Evolutionary conservation across 37 sponge, comb jelly and placozoan genomes (phyloP), one percentile per base, ranked within the genome.

Genomic region (Hormiphora californensis): DNA sequence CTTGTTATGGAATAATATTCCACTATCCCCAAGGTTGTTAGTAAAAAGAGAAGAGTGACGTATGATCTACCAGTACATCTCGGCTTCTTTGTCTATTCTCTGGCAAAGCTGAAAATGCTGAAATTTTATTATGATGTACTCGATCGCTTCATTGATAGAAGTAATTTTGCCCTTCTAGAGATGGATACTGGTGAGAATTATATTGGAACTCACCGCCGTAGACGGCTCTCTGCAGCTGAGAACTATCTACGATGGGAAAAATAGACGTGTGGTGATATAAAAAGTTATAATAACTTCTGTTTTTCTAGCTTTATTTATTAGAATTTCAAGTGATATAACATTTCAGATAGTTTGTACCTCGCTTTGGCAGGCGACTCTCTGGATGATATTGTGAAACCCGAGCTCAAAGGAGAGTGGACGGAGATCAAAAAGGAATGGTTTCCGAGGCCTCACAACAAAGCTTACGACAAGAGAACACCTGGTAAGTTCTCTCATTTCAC

Each of bases 111-210:
- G 4, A 57, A 57, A 27, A 57, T 57, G 61, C 22, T 57, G 22
- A 5, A 9, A 57, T 57, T 57, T 57, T 57, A 57, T 27, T 57
- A 22, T 57, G 61, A 57, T 5, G 61, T 57, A 5, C 5, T 57
- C 4, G 61, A 57, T 17, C 19, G 22, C 23, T 57, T 57, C 61
- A 57, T 57, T n/a, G 61, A 57, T 57, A 57, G 61, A 57, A 9
- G 22, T 5, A n/a, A 57, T 17, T 57, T 57, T 57, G 11, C n/a
- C 7, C 61, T 57, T 27, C 61, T 57, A 23, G 61, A 57, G 22
- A 57, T 57, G 61, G 61, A 57, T 57, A 57, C 61, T n/a, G 61
- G 61, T 57, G 22, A n/a, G n/a, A n/a, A n/a, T n/a, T n/a, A n/a
- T n/a, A n/a, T n/a, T n/a, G n/a, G n/a, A n/a, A n/a, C n/a, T n/a